Evolutionary conservation across 2,888 invertebrate genomes (phyloP).

Genomic region (Abrostola tripartita): DNA sequence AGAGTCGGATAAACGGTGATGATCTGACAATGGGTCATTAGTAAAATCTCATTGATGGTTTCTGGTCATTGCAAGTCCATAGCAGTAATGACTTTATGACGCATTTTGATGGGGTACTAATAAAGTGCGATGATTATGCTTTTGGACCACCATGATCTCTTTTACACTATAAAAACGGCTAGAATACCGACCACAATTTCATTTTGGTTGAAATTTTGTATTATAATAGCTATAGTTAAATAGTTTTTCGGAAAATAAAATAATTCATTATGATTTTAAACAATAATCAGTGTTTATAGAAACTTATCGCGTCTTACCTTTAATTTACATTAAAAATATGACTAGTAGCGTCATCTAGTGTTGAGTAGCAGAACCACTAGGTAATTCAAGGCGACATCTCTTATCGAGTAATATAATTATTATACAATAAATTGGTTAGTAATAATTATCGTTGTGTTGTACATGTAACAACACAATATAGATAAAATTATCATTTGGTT

Average conservation of each 20-base stretch:
- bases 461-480: no score
- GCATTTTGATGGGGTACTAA: neutral
- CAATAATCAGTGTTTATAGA: no score
- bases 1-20: constrained; percentile 11
- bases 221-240: no score
- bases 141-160: constrained; percentile 13
- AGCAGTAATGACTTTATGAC: constrained; percentile 24
- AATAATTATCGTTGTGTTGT: no score
- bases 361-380: constrained; percentile 10
- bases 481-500: no score
- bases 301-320: no score
- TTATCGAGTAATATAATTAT: neutral
- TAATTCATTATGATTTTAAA: no score
- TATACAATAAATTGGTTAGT: no score
- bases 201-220: no score
- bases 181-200: no score
- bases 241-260: no score
- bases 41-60: constrained; percentile 19
- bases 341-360: constrained; percentile 44
- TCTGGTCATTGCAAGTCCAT: neutral
- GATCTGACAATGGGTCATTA: constrained; percentile 42
- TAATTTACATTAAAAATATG: neutral
- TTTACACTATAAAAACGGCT: neutral
- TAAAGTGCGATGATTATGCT: constrained; percentile 5
- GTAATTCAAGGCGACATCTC: neutral